A percentile compares a stretch with the other conserved stretches of the same genome.
Conservation (phyloP, 1,140 invertebrate genomes). For the Drosophila kohkoa region DNA sequence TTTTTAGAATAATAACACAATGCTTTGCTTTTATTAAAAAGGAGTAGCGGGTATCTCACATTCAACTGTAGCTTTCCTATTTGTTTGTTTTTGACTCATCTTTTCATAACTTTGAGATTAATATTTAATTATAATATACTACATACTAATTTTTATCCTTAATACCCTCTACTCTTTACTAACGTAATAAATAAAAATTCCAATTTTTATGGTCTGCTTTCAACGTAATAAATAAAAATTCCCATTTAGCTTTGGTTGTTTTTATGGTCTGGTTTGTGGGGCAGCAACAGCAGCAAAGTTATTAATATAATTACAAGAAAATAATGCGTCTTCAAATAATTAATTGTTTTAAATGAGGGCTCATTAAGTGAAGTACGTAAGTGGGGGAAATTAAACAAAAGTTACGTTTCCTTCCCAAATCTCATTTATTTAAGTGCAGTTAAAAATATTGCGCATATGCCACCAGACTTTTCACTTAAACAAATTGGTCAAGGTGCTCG, state of each 20-base stretch:
- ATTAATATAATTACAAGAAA: conserved; percentile 4
- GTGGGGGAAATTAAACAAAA: neutral
- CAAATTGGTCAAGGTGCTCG: conserved; percentile 70
- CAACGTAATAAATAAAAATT: neutral
- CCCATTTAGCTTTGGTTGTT: neutral
- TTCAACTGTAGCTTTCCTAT: too few species aligned
- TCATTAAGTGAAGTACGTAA: neutral
- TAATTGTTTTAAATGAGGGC: neutral
- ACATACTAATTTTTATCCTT: too few species aligned
- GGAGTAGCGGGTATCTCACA: too few species aligned
- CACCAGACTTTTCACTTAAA: conserved; percentile 62
- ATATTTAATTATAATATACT: too few species aligned
- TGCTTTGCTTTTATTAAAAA: too few species aligned
- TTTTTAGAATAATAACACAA: too few species aligned
- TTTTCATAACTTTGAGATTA: neutral
- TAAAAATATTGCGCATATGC: conserved; percentile 11
- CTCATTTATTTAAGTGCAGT: neutral
- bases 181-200: neutral
- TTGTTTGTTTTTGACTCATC: too few species aligned
- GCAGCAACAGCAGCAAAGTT: neutral
- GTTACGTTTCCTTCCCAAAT: neutral
- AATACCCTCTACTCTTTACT: too few species aligned
- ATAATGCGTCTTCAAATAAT: neutral
- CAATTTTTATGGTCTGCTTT: neutral
- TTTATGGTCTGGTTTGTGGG: conserved; percentile 2